Percentiles rank a stretch among this genome's conserved stretches.
These are phyloP conservation scores for Notiomystis cincta DNA, from an alignment of 2,113 vertebrate genomes.

Conservation along the genomic window DNA sequence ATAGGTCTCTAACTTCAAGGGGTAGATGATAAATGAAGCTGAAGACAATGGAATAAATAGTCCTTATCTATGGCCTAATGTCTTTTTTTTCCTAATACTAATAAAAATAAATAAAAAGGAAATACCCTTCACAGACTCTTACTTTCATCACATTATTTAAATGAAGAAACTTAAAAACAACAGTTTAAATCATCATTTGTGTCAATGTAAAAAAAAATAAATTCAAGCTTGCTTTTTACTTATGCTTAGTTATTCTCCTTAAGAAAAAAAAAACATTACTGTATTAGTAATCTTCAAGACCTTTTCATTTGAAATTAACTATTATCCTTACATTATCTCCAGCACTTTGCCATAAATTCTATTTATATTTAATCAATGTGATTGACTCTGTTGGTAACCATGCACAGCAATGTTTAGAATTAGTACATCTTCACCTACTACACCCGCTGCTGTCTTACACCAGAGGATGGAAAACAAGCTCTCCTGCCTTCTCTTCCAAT, in stretches of 20 bases:
- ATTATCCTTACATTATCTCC: not conserved
- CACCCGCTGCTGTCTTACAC: accelerated
- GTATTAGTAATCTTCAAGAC: not conserved
- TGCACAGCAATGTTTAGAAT: not conserved
- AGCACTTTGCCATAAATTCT: not conserved
- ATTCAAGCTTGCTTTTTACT: not conserved
- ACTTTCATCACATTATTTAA: not conserved
- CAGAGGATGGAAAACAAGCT: not conserved
- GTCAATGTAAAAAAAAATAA: not conserved
- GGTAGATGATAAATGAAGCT: not conserved
- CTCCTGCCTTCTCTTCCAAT: not conserved
- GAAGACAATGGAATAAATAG: not conserved
- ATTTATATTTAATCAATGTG: not conserved
- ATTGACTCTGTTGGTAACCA: not conserved
- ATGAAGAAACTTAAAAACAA: not conserved
- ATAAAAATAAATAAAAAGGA: not conserved
- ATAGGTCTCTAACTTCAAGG: not conserved
- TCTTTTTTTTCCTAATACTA: not conserved
- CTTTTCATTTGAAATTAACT: not conserved
- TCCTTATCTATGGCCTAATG: not conserved
- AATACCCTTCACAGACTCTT: not conserved
- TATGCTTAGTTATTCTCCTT: not conserved
- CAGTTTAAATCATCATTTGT: not conserved
- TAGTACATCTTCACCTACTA: not conserved
- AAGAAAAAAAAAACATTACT: not conserved